These are phyloP conservation scores for Andrena cerasifolii DNA, from an alignment of 1,140 invertebrate species.

Conservation along the genomic window DNA sequence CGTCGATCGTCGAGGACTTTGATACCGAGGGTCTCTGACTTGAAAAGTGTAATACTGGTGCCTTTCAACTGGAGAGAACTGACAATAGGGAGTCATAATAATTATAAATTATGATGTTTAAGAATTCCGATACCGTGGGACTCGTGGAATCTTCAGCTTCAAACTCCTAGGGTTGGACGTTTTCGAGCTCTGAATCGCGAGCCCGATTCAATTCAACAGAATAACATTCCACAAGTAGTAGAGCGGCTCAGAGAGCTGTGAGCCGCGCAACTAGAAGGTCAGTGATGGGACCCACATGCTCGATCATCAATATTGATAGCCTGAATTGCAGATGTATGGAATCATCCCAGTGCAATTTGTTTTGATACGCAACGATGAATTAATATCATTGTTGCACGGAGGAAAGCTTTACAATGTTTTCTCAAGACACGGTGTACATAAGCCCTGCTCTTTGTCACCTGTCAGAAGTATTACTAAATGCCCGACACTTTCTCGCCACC, in stretches of 20 bases:
- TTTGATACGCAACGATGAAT: neutral
- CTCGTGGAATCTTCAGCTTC: no score
- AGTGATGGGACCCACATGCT: neutral
- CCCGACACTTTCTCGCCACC: conserved; percentile 1
- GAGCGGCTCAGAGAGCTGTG: no score
- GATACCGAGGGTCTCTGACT: no score
- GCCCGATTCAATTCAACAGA: no score
- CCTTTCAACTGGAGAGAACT: no score
- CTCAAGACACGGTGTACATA: neutral
- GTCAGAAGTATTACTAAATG: conserved; percentile 7
- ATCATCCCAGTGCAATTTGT: neutral
- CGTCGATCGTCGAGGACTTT: no score
- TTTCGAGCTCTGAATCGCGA: no score
- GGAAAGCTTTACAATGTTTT: neutral
- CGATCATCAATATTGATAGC: neutral
- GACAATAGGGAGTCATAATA: no score
- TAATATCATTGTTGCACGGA: neutral
- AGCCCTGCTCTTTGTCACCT: neutral
- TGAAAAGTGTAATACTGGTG: neutral
- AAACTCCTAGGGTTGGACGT: no score
- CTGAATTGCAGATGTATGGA: neutral
- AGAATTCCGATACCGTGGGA: neutral
- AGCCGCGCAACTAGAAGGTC: no score
- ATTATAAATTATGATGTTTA: no score
- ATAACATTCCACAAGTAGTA: no score